Percentiles rank a stretch among this genome's conserved stretches.
Evolutionary conservation across 2,888 invertebrate genomes (phyloP).

Genomic region (Nephrotoma guestfalica): DNA sequence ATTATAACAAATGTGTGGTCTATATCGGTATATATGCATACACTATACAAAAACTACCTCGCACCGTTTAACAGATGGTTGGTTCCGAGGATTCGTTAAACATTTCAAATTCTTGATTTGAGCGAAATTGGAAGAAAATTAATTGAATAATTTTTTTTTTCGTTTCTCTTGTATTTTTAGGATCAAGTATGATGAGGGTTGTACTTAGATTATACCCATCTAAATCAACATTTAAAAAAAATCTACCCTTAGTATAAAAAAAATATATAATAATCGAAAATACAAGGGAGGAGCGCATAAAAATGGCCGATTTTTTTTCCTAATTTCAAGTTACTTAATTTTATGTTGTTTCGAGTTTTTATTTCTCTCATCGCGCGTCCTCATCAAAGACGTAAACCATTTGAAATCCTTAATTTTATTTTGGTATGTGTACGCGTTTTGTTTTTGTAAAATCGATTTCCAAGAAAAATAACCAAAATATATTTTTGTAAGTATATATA

Average conservation of each 20-base stretch:
- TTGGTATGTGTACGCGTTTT: neutral
- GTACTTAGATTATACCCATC: neutral
- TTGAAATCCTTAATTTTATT: neutral
- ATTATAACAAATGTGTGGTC: neutral
- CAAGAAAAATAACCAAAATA: neutral
- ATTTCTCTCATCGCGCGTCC: slow-evolving; percentile 1
- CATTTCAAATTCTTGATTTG: neutral
- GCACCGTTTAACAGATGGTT: neutral
- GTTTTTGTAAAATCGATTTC: neutral
- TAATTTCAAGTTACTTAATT: neutral
- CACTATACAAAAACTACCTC: neutral
- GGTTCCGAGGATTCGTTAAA: neutral
- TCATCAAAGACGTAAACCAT: neutral
- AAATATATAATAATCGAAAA: neutral
- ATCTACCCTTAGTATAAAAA: neutral
- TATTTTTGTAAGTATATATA: neutral
- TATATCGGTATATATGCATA: neutral
- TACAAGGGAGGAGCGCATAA: slow-evolving; percentile 3
- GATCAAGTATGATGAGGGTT: slow-evolving; percentile 1
- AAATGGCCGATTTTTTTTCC: neutral
- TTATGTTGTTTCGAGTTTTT: neutral
- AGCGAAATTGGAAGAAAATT: neutral
- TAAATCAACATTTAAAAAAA: neutral
- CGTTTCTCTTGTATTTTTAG: neutral
- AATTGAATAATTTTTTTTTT: neutral